Base-by-base conservation (phyloP, 2,113 vertebrate species). In the Pseudorasbora parva region DNA sequence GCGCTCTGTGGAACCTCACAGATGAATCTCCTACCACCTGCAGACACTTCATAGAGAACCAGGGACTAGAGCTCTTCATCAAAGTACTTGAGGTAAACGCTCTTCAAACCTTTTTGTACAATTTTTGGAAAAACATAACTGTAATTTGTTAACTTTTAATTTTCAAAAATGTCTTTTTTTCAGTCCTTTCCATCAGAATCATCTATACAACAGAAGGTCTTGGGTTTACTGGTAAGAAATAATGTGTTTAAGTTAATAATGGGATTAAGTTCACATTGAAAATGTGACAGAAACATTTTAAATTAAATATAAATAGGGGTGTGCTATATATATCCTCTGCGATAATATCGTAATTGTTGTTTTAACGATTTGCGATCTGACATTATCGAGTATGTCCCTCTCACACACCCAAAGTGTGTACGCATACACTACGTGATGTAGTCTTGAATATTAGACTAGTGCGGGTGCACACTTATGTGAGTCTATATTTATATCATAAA, bases 1-100 rank as follows among this genome's bases (percentile, higher is more conserved):
- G 97, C 2, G 98, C 98, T 3, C 96, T 99, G 86, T 99, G 98
- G 98, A 99, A 99, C 91, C 95, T 99, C 82, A 99, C 98, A 0
- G 98, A 99, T 85, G 98, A 99, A 90, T 99, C 98, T 4, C 98
- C 98, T n/a, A 99, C 98, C 62, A 99, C 98, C 0, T 99, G 98
- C 92, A 95, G 96, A 84, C 97, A 99, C 93, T 99, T 99, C 88
- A 99, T 99, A 69, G 97, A 99, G 94, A 99, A 99, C 91, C 97
- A 99, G 91, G 98, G 98, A 57, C 92, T 99, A 82, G 97, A 98
- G 79, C 95, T 99, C 85, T 99, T 99, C 87, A 98, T 99, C 91
- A 97, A 96, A 91, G 98, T 99, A 83, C 92, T 99, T 6, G 97
- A 99, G 98, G 98, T 99, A 91, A 91, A 89, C 41, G 1, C 30